These are phyloP conservation scores for Marronus borbonicus DNA, from an alignment of 2,888 invertebrate genomes.

Conservation along the genomic window DNA sequence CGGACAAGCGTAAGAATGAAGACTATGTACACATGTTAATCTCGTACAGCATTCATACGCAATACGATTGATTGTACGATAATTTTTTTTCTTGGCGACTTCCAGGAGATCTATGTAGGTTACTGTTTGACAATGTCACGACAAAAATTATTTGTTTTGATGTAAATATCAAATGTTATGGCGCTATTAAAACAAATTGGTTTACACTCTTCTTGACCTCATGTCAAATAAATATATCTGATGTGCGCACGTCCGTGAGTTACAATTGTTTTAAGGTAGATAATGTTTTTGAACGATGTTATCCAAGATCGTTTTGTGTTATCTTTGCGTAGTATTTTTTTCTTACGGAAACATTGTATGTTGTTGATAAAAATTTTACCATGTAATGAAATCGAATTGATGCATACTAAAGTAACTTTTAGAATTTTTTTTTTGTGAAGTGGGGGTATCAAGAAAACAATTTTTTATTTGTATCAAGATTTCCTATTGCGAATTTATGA, in stretches of 20 bases:
- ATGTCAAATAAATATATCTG: constrained; percentile 26
- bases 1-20: not conserved
- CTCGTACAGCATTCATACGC: not conserved
- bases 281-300: not conserved
- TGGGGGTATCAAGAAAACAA: no score
- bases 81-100: not conserved
- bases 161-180: constrained; percentile 30
- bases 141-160: constrained; percentile 38
- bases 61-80: no score
- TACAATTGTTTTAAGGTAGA: constrained; percentile 27
- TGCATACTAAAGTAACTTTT: no score
- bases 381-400: no score
- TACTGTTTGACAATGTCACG: constrained; percentile 5
- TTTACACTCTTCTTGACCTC: constrained; percentile 36
- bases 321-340: not conserved
- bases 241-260: not conserved
- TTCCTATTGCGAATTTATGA: no score
- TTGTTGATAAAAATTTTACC: no score
- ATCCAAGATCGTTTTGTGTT: not conserved
- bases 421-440: no score
- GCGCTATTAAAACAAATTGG: constrained; percentile 32
- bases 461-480: no score
- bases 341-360: no score
- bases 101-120: not conserved
- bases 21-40: not conserved